Base-by-base conservation (phyloP, 2,113 vertebrate species). In the Desmodus rotundus region DNA sequence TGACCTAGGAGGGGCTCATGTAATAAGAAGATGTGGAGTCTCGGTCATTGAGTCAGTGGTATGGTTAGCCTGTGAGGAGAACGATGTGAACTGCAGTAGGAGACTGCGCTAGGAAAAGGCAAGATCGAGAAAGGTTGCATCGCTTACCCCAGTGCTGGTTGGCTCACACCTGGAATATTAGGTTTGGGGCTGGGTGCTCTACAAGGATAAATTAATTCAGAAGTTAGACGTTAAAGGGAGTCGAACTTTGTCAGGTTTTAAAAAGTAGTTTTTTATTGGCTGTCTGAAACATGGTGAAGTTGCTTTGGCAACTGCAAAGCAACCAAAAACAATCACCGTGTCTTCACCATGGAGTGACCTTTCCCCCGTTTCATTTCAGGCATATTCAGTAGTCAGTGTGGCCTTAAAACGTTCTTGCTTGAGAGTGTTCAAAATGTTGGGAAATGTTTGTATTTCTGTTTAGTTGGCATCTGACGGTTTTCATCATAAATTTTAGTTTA, bases 401-500 rank as follows among this genome's bases (percentile, higher is more conserved):
- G 13, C 73, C 31, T 65, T 82, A 82, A 87, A 67, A 78, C 16
- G 28, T 91, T 73, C 87, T 81, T 90, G n/a, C 50, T 80, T 33
- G 50, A 58, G 50, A 78, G 26, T 67, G 28, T 82, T 52, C 31
- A 50, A 61, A 91, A 78, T 33, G 28, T 36, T 78, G 28, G 63
- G 41, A 45, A 81, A 63, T 74, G 31, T 65, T 0, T 84, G 52
- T 84, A 43, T 50, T 26, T 72, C 58, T 78, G 70, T 26, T 61
- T 80, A 63, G 73, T 52, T 86, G 43, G 43, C 41, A 72, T 36
- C 63, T 91, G 28, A 95, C 63, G 80, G 20, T 95, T 78, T 63
- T 80, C 63, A 58, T 90, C 73, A 11, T 74, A 82, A 80, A 87
- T 82, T 87, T 91, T 86, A 85, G 73, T 74, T 47, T 92, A 54